phyloP scores from a whole-genome alignment of 92 coral and sea anemone genomes.

The Parazoanthus atlanticus region DNA sequence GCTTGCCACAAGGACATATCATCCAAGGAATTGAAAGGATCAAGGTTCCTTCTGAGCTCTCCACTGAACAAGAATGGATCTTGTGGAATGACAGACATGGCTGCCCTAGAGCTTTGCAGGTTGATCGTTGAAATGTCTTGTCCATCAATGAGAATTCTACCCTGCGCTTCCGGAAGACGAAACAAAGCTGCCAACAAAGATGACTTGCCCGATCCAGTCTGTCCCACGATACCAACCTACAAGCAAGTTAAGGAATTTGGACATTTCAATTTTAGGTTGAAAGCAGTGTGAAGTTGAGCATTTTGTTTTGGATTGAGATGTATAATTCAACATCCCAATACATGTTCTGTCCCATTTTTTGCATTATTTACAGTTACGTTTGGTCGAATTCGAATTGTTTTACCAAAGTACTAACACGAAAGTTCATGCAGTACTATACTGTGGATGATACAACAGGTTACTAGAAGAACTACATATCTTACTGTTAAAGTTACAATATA shows the following conservation, averaged over 20 bases:
- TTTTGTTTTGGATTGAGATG: neutral
- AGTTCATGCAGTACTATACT: too few species aligned
- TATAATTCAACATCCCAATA: too few species aligned
- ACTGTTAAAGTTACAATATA: too few species aligned
- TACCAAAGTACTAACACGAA: too few species aligned
- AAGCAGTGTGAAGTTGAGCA: neutral
- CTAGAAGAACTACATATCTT: too few species aligned
- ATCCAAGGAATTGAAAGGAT: neutral
- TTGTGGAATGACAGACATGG: slow-evolving; percentile 38
- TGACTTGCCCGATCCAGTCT: slow-evolving; percentile 35
- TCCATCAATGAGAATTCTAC: slow-evolving; percentile 18
- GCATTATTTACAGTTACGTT: too few species aligned
- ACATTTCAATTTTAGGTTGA: neutral
- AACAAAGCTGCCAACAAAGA: slow-evolving; percentile 36
- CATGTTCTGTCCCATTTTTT: too few species aligned
- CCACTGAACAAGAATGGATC: slow-evolving; percentile 42
- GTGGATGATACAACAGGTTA: too few species aligned
- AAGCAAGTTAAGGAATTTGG: neutral
- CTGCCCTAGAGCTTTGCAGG: slow-evolving; percentile 25
- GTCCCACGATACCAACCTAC: slow-evolving; percentile 42
- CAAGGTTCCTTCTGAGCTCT: slow-evolving; percentile 22
- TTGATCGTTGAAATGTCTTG: slow-evolving; percentile 25
- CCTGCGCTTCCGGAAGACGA: slow-evolving; percentile 37
- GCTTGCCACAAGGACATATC: slow-evolving; percentile 10
- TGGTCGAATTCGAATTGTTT: too few species aligned